These are phyloP conservation scores for Hirtodrosophila trivittata DNA, from an alignment of 2,888 invertebrate genomes.

Conservation along the genomic window DNA sequence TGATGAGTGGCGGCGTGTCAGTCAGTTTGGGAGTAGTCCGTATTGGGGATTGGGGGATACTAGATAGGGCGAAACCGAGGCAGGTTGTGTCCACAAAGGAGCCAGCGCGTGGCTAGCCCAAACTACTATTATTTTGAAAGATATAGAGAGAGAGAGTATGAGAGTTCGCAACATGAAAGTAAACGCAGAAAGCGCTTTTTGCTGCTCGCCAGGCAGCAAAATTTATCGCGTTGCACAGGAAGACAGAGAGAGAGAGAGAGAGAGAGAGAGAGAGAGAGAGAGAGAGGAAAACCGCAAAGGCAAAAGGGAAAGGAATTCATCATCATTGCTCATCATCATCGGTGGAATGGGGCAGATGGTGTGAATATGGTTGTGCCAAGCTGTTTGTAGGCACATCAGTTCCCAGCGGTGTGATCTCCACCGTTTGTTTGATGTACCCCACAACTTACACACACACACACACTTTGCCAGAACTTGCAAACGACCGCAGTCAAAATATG, in stretches of 20 bases:
- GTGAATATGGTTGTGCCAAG: slow-evolving; percentile 30
- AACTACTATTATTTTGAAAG: slow-evolving; percentile 27
- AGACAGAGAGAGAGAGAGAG: slow-evolving; percentile 4
- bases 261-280: slow-evolving; percentile 3
- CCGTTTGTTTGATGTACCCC: slow-evolving; percentile 66
- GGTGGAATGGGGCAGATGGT: slow-evolving; percentile 13
- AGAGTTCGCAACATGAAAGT: slow-evolving; percentile 62
- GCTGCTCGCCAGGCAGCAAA: slow-evolving; percentile 24
- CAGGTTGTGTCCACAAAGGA: slow-evolving; percentile 25
- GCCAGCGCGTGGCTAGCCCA: slow-evolving; percentile 26
- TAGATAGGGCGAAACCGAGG: background rate
- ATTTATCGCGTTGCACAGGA: slow-evolving; percentile 48
- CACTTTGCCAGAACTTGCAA: slow-evolving; percentile 31
- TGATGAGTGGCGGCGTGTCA: slow-evolving; percentile 63
- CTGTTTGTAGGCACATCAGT: slow-evolving; percentile 50
- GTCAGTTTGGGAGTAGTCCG: slow-evolving; percentile 1
- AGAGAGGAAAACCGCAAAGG: slow-evolving; percentile 27
- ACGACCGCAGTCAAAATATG: slow-evolving; percentile 57
- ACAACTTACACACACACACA: slow-evolving; percentile 7
- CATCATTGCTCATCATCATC: slow-evolving; percentile 65
- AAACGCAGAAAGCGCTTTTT: slow-evolving; percentile 60
- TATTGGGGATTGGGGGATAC: background rate
- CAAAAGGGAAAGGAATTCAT: slow-evolving; percentile 69
- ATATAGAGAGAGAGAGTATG: slow-evolving; percentile 13
- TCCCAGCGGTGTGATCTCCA: slow-evolving; percentile 64